A percentile compares a stretch with the other conserved stretches of the same genome.
Conservation (phyloP, 2,113 vertebrate species). For the Brachirus orientalis region DNA sequence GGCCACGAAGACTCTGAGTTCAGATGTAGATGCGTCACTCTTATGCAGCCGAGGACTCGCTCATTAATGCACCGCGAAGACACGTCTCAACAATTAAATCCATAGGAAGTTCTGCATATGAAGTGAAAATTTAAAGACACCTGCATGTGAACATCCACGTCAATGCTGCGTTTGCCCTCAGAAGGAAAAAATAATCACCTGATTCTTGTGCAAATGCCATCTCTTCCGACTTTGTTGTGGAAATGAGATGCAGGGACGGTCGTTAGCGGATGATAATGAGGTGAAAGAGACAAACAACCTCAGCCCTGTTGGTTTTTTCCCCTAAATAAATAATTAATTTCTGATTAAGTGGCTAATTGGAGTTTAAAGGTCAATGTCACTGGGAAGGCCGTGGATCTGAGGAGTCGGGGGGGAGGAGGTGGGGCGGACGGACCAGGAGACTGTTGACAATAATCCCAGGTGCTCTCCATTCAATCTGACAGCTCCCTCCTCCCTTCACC, state of each 20-base stretch:
- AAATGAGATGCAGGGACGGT: constrained; percentile 82
- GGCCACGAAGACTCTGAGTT: constrained; percentile 51
- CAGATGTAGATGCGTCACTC: constrained; percentile 42
- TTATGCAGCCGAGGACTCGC: constrained; percentile 37
- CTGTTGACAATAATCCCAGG: constrained; percentile 78
- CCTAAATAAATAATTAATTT: constrained; percentile 82
- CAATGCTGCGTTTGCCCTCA: constrained; percentile 55
- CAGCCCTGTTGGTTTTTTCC: constrained; percentile 80
- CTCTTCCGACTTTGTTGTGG: constrained; percentile 71
- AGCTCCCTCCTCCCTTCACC: constrained; percentile 42
- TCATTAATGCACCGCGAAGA: constrained; percentile 61
- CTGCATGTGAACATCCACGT: constrained; percentile 33
- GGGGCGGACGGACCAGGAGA: constrained; percentile 40
- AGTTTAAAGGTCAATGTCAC: constrained; percentile 83
- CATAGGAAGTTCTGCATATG: constrained; percentile 23
- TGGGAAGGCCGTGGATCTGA: constrained; percentile 68
- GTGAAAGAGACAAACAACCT: constrained; percentile 81
- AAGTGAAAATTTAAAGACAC: too few species aligned
- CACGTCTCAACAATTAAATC: constrained; percentile 49
- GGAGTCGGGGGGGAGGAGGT: constrained; percentile 35
- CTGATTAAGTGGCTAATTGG: constrained; percentile 84
- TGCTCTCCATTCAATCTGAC: constrained; percentile 73
- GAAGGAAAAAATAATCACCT: constrained; percentile 28
- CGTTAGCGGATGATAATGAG: constrained; percentile 85
- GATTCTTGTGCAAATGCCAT: constrained; percentile 60